phyloP scores from a whole-genome alignment of 2,888 invertebrate species.

The Nephrotoma appendiculata region DNA sequence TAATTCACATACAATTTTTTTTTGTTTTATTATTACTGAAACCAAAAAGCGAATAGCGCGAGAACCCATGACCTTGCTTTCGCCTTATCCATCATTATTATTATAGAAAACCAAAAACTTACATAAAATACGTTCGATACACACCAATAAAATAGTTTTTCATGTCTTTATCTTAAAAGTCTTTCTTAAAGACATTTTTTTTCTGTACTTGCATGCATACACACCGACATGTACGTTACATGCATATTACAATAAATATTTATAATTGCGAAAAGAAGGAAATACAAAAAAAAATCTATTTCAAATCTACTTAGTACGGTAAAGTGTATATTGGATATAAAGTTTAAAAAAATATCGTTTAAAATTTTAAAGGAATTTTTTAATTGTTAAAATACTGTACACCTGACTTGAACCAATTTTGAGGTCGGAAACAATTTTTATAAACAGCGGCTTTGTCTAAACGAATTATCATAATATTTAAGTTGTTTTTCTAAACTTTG shows the following conservation, averaged over 20 bases:
- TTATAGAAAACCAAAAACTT: neutral
- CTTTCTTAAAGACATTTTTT: neutral
- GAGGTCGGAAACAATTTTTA: neutral
- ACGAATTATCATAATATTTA: neutral
- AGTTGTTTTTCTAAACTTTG: neutral
- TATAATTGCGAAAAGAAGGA: conserved; percentile 1
- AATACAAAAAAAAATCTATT: neutral
- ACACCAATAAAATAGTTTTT: neutral
- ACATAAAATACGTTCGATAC: neutral
- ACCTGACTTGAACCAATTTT: neutral
- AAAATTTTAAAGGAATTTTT: neutral
- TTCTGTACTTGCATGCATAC: neutral
- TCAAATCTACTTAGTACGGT: neutral
- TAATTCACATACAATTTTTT: neutral
- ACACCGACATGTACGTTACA: neutral
- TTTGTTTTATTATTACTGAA: neutral
- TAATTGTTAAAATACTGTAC: neutral
- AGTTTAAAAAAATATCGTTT: neutral
- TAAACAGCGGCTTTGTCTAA: neutral
- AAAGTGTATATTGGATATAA: neutral
- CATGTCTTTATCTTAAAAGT: neutral
- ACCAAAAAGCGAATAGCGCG: neutral
- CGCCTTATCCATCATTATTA: conserved; percentile 11
- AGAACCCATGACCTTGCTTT: conserved; percentile 16
- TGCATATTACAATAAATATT: neutral